Evolutionary conservation across 2,797 vertebrate species (phyloP).

Genomic region (Coregonus sp.): DNA sequence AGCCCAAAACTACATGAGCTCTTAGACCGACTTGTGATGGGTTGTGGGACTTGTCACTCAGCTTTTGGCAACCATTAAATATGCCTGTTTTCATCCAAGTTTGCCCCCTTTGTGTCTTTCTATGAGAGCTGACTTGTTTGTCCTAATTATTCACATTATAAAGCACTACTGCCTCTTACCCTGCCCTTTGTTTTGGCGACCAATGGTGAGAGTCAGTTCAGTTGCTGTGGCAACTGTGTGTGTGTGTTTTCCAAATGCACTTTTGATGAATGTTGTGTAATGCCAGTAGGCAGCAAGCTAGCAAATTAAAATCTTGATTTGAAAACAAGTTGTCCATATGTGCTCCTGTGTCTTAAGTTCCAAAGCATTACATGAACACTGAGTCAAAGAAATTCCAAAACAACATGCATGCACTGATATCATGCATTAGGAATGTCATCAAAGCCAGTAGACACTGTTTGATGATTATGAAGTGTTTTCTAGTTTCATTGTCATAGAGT

Average conservation of each 20-base stretch:
- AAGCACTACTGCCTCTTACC: conserved; percentile 12
- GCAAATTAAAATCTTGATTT: neutral
- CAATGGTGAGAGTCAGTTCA: neutral
- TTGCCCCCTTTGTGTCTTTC: neutral
- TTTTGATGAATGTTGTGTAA: conserved; percentile 13
- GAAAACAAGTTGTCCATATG: neutral
- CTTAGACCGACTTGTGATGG: neutral
- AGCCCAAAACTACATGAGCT: neutral
- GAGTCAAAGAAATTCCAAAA: neutral
- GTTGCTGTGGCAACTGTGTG: conserved; percentile 13
- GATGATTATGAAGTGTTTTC: neutral
- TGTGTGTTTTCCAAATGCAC: neutral
- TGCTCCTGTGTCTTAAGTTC: neutral
- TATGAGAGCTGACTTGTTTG: neutral
- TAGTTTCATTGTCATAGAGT: neutral
- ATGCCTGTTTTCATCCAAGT: neutral
- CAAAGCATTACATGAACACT: neutral
- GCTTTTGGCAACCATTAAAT: neutral
- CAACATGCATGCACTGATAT: neutral
- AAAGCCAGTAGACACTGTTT: neutral
- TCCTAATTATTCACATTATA: neutral
- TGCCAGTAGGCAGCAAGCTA: neutral
- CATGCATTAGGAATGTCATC: neutral
- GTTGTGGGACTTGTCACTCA: neutral
- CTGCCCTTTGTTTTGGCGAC: neutral